phyloP scores from a whole-genome alignment of 2,888 invertebrate species.

The Erynnis tages region DNA sequence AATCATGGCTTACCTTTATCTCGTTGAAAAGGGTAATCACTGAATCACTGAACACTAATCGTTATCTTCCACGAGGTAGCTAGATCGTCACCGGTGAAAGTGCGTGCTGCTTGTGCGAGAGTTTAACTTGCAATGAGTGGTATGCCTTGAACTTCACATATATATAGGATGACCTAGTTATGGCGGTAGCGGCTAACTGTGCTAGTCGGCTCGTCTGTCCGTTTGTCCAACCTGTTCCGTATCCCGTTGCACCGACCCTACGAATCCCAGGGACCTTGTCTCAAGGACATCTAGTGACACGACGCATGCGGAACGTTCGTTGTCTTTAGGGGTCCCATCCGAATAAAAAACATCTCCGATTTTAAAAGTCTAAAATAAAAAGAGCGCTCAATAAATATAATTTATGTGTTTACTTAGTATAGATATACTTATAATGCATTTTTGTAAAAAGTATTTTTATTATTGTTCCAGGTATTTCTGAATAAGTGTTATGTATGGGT shows the following conservation, averaged over 20 bases:
- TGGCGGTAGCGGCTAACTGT: conserved; percentile 77
- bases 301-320: neutral
- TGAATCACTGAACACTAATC: conserved; percentile 65
- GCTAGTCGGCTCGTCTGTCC: conserved; percentile 62
- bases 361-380: too few species aligned
- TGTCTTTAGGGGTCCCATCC: neutral
- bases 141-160: conserved; percentile 91
- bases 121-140: conserved; percentile 82
- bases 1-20: conserved; percentile 63
- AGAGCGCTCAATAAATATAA: too few species aligned
- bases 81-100: conserved; percentile 69
- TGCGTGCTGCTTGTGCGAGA: conserved; percentile 72
- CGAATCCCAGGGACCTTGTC: conserved; percentile 46
- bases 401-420: too few species aligned
- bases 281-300: conserved; percentile 44
- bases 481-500: neutral
- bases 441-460: neutral
- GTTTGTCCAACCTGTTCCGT: conserved; percentile 59
- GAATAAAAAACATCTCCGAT: too few species aligned
- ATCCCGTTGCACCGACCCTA: conserved; percentile 57
- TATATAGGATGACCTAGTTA: conserved; percentile 92
- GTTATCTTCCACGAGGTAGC: conserved; percentile 60
- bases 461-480: conserved; percentile 2
- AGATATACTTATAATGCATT: too few species aligned
- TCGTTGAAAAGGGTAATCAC: conserved; percentile 58